Evolutionary conservation across 2,888 invertebrate species (phyloP).

Genomic region (Celastrina argiolus): DNA sequence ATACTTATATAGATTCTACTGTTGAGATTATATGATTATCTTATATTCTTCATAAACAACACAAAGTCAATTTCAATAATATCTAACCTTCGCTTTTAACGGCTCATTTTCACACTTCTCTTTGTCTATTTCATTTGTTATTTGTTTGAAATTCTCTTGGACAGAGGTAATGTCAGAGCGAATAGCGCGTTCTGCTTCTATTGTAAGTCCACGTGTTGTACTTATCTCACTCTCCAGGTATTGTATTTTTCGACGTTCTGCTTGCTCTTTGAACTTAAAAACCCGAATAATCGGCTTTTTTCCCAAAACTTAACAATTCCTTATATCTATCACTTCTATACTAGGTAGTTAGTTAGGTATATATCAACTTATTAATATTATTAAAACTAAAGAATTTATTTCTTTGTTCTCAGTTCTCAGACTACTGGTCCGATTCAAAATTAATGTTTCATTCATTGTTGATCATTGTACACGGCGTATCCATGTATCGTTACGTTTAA

Average conservation of each 20-base stretch:
- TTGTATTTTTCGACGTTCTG: slow-evolving; percentile 47
- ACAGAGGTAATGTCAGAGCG: slow-evolving; percentile 53
- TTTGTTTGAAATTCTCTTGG: slow-evolving; percentile 47
- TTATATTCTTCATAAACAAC: no score
- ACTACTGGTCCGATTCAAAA: neutral
- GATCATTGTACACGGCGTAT: neutral
- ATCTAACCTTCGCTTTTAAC: slow-evolving; percentile 46
- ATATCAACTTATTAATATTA: neutral
- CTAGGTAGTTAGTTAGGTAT: no score
- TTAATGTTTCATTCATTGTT: no score
- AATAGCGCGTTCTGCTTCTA: slow-evolving; percentile 56
- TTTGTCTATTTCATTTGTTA: slow-evolving; percentile 47
- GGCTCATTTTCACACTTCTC: slow-evolving; percentile 44
- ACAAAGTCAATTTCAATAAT: no score
- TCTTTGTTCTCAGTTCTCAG: neutral
- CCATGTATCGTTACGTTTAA: no score
- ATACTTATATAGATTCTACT: no score
- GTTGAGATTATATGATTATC: no score
- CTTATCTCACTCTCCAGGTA: slow-evolving; percentile 47
- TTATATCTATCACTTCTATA: no score
- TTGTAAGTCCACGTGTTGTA: slow-evolving; percentile 46
- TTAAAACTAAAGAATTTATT: neutral
- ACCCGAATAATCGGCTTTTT: neutral
- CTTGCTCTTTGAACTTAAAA: slow-evolving; percentile 61
- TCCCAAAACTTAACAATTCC: no score